These are phyloP conservation scores for Sebastes steindachneri DNA, from an alignment of 2,797 vertebrate genomes.

Conservation along the genomic window DNA sequence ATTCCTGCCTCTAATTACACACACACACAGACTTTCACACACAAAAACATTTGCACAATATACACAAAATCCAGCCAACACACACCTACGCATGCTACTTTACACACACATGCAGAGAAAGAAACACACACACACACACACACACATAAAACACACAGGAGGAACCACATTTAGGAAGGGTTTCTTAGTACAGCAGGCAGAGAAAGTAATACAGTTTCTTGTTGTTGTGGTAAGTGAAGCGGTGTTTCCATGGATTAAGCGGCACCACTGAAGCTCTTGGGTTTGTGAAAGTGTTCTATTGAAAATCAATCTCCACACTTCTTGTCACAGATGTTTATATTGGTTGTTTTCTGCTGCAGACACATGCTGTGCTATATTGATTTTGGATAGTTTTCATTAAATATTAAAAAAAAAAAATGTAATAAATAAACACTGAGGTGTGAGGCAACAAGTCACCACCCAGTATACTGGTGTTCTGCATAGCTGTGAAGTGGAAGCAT, in stretches of 20 bases:
- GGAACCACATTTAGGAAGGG: conserved; percentile 9
- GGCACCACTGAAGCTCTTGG: neutral
- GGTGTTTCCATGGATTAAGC: conserved; percentile 31
- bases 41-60: conserved; percentile 36
- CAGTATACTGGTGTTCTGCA: neutral
- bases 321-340: conserved; percentile 19
- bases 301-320: conserved; percentile 55
- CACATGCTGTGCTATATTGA: conserved; percentile 24
- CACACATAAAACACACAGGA: neutral
- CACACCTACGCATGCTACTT: neutral
- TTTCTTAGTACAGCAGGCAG: conserved; percentile 44
- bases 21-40: conserved; percentile 42
- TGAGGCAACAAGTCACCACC: neutral
- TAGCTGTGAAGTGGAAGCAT: neutral
- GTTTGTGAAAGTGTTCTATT: conserved; percentile 32
- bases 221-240: conserved; percentile 39
- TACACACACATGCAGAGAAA: neutral
- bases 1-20: conserved; percentile 71
- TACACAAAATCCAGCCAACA: conserved; percentile 19
- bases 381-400: conserved; percentile 41
- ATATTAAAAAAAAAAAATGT: conserved; percentile 9
- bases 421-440: conserved; percentile 8
- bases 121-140: neutral
- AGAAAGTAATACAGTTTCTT: conserved; percentile 47
- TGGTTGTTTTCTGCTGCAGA: conserved; percentile 20